Base-by-base conservation (phyloP, 2,888 invertebrate genomes). In the Gari tellinella region DNA sequence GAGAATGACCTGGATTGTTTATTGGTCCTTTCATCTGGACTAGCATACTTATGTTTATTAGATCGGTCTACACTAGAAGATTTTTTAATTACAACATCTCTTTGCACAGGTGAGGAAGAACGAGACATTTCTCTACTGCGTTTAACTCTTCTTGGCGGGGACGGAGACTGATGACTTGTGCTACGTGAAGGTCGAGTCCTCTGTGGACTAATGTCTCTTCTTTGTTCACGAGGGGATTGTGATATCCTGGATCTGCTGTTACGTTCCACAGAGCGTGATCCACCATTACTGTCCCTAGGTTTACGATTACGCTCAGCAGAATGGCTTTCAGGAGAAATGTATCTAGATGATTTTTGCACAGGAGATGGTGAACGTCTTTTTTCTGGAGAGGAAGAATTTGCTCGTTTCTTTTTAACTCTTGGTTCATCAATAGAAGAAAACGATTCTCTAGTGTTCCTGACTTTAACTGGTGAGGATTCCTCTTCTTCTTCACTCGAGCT, bases 1-100 rank as follows among this genome's bases (percentile, higher is more conserved):
- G 77, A 72, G 25, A 58, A 53, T 38, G 77, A 77, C 53, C 69
- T 52, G 5, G 64, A 61, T 48, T 65, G 55, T 38, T 77, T 77
- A 5, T 46, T 37, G 15, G 45, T 46, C 40, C 63, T 41, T 45
- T 68, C 62, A 38, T 69, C 65, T 19, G 72, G 72, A 69, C 72
- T 77, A 51, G 51, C 23, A 15, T 68, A 72, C 25, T 40, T 37
- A 41, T 65, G 62, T 21, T 53, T 52, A 45, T 66, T 72, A 48
- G 69, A 51, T 26, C 69, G 53, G 37, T 45, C 61, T 5, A 57
- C 64, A 45, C 72, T 64, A 31, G 72, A 38, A 4, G 56, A 61
- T 31, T 64, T 55, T 37, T 55, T 66, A 12, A 64, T 38, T 23
- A 31, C 57, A 2, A 43, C 25, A 15, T 63, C 62, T 43, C 67